Percentiles rank a stretch among this genome's conserved stretches.
These are phyloP conservation scores for Aurelia sp. DNA, from an alignment of 30 jellyfish, hydroid and myxozoan species.

Conservation along the genomic window DNA sequence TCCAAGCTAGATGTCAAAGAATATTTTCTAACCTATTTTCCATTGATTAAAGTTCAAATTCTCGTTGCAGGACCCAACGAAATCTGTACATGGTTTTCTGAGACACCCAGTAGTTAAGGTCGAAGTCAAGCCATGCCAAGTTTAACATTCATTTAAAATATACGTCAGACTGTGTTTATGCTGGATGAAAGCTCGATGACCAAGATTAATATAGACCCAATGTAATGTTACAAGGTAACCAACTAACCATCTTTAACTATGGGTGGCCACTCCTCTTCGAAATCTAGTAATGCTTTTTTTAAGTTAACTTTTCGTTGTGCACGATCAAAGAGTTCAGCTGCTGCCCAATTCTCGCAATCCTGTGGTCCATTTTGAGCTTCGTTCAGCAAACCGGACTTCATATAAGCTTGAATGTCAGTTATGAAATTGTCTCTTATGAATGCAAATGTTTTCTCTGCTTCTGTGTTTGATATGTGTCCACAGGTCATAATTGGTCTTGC, in stretches of 20 bases:
- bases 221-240: not conserved
- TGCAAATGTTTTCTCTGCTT: slow-evolving; percentile 49
- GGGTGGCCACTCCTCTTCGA: slow-evolving; percentile 61
- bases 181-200: no score
- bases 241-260: slow-evolving; percentile 61
- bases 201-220: no score
- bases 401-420: slow-evolving; percentile 48
- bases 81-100: no score
- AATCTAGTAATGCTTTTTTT: slow-evolving; percentile 57
- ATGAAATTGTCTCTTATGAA: slow-evolving; percentile 59
- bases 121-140: no score
- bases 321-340: slow-evolving; percentile 57
- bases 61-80: no score
- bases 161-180: no score
- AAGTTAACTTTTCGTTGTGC: slow-evolving; percentile 55
- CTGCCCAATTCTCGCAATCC: slow-evolving; percentile 79
- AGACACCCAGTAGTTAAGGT: no score
- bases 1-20: no score
- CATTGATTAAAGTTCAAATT: no score
- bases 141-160: no score
- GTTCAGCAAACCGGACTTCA: slow-evolving; percentile 61
- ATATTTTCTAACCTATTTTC: no score
- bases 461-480: slow-evolving; percentile 54
- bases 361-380: slow-evolving; percentile 74
- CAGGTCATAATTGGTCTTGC: slow-evolving; percentile 36